Conservation (phyloP, 1,140 invertebrate species). For the Kradibia gibbosae region DNA sequence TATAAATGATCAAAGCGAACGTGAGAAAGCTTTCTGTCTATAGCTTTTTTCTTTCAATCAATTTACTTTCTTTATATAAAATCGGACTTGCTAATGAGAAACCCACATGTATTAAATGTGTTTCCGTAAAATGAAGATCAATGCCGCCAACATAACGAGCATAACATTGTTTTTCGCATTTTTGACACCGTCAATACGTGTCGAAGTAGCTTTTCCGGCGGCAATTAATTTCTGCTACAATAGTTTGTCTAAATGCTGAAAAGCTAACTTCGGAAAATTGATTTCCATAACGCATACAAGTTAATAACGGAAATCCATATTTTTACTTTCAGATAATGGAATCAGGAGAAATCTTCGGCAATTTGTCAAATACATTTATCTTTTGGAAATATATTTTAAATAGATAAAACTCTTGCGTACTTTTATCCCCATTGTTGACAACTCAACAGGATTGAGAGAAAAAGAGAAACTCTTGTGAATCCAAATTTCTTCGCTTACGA, state of each 20-base stretch:
- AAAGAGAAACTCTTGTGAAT: no score
- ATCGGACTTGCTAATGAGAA: neutral
- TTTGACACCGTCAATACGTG: neutral
- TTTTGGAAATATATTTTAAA: neutral
- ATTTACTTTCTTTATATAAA: neutral
- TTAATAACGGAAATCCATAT: slow-evolving; percentile 6
- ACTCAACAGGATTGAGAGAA: no score
- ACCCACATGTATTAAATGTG: neutral
- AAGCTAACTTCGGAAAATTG: neutral
- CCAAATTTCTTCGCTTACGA: no score
- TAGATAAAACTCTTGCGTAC: neutral
- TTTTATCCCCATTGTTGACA: no score
- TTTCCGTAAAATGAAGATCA: neutral
- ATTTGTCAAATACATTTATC: neutral
- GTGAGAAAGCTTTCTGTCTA: neutral
- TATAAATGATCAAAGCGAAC: neutral
- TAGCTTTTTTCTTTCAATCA: neutral
- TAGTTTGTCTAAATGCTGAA: neutral
- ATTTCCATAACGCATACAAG: no score
- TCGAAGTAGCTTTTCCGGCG: neutral
- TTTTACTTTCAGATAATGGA: neutral
- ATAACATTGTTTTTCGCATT: neutral
- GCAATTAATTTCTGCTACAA: slow-evolving; percentile 9
- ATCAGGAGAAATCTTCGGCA: neutral
- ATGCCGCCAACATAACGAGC: neutral